Conservation (phyloP, 2,797 vertebrate genomes). For the Simalia tracyae region DNA sequence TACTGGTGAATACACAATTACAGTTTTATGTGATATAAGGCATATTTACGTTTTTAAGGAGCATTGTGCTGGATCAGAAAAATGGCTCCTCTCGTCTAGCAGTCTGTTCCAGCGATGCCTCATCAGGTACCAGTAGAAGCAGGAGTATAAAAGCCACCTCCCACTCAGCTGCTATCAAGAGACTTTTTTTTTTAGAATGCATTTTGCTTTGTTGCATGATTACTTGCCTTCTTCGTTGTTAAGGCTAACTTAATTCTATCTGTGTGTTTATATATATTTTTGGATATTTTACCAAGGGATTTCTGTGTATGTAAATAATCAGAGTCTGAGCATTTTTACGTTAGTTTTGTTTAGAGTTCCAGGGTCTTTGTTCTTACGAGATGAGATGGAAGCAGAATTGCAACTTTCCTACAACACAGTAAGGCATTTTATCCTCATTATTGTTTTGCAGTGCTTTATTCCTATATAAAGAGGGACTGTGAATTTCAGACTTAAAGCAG, state of each 20-base stretch:
- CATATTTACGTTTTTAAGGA: constrained; percentile 6
- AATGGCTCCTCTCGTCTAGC: not conserved
- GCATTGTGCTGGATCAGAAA: not conserved
- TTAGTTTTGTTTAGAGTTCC: not conserved
- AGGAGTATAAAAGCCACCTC: not conserved
- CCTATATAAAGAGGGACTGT: not conserved
- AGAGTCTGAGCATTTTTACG: not conserved
- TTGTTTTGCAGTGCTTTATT: not conserved
- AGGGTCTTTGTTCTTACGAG: not conserved
- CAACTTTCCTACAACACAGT: not conserved
- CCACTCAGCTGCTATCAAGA: not conserved
- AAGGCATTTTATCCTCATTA: not conserved
- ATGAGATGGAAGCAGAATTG: not conserved
- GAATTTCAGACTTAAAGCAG: not conserved
- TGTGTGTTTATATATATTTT: not conserved
- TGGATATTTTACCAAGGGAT: not conserved
- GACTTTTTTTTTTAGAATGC: not conserved
- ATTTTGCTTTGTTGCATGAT: not conserved
- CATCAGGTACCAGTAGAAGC: not conserved
- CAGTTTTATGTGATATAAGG: not conserved
- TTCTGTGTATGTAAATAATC: not conserved
- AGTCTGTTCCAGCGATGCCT: not conserved
- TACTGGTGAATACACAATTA: constrained; percentile 38
- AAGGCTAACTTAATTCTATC: not conserved
- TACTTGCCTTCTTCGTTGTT: not conserved